Evolutionary conservation across 2,113 vertebrate genomes (phyloP), one percentile per base, ranked within the genome.

Genomic region (Chamaetylas fuelleborni): DNA sequence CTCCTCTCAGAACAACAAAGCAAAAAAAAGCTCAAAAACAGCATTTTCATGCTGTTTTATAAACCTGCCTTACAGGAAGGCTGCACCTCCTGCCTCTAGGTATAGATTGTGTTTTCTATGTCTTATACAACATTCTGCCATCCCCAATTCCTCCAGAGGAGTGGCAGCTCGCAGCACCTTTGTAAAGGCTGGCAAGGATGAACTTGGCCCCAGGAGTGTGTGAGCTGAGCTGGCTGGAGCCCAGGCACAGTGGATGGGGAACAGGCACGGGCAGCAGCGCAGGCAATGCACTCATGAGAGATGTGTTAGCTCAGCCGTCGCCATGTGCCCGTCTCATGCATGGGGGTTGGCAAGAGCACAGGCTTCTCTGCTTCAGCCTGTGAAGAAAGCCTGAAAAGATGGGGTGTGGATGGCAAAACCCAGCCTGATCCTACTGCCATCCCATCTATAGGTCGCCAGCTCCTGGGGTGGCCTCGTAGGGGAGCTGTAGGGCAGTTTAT

Each of bases 231-330:
- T 33, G 33, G 12, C 25, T 83, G 64, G 40, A 77, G 36, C 42
- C 1, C 1, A 81, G 34, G 15, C 53, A 76, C 57, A 19, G 11
- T 9, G 34, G 56, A 29, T 13, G 43, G 76, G 34, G 50, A 76
- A 2, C 6, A 79, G 50, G 23, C 3, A 4, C 31, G 2, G 3
- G 23, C 12, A 1, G 43, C 3, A 25, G 9, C 7, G 3, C 38
- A 11, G 13, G 26, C 7, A 3, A 11, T 6, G 43, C 0, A 0
- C 45, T 58, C 64, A 62, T 1, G 0, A 38, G 45, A 54, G 38
- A 13, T 0, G 0, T 3, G 0, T 17, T 17, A 47, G 12, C 56
- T 73, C 60, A 61, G 33, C 20, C 43, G 17, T 1, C 20, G 8
- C 42, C 5, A 4, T 10, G 11, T 16, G 25, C 25, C 50, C 1